A percentile compares a stretch with the other conserved stretches of the same genome.
phyloP scores from a whole-genome alignment of 2,797 vertebrate species.

The Spinus pinus region DNA sequence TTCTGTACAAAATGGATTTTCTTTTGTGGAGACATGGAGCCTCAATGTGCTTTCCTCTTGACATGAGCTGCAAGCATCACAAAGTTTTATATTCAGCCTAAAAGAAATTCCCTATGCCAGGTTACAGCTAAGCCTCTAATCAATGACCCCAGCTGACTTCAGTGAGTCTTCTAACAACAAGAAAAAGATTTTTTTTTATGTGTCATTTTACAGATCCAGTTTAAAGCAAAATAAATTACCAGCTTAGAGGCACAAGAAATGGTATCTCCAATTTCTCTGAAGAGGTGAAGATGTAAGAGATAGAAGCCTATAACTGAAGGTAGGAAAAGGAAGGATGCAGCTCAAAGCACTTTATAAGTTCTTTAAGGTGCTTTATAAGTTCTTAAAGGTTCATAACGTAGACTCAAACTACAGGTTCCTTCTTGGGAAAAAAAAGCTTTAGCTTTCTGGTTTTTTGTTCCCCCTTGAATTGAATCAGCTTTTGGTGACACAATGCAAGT shows the following conservation, averaged over 20 bases:
- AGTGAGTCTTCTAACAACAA: background rate
- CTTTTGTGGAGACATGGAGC: background rate
- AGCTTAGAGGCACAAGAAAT: background rate
- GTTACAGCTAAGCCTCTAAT: background rate
- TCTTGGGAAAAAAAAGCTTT: background rate
- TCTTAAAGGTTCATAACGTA: background rate
- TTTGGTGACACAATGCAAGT: background rate
- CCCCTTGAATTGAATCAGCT: background rate
- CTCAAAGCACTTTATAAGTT: background rate
- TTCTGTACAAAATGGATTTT: background rate
- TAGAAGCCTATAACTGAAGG: background rate
- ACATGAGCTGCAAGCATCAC: background rate
- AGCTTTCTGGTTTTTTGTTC: background rate
- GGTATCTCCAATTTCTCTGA: background rate
- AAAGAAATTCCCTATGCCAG: background rate
- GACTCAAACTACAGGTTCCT: background rate
- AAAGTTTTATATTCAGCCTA: background rate
- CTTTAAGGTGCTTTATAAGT: background rate
- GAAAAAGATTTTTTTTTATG: background rate
- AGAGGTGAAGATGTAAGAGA: background rate
- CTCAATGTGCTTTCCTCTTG: background rate
- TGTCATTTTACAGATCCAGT: background rate
- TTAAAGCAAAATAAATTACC: background rate
- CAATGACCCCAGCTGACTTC: background rate
- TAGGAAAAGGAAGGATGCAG: background rate